A percentile compares a stretch with the other conserved stretches of the same genome.
Evolutionary conservation across 2,113 vertebrate species (phyloP).

Genomic region (Pantherophis guttatus): DNA sequence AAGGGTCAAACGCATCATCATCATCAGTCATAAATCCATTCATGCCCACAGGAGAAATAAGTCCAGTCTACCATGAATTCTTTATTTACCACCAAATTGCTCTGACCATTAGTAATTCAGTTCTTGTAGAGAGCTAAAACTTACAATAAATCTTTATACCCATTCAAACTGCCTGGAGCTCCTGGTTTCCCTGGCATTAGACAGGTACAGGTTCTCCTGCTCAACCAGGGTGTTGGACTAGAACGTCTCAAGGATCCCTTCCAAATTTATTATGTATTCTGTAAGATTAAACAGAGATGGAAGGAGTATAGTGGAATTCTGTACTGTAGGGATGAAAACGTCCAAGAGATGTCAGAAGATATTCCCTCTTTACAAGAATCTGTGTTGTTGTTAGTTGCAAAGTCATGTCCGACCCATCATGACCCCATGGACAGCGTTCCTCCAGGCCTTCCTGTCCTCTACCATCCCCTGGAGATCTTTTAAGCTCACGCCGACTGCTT

Average conservation of each 20-base stretch:
- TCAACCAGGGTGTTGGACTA: neutral
- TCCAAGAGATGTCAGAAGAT: neutral
- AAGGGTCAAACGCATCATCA: neutral
- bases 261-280: neutral
- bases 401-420: too few relatives aligned
- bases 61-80: neutral
- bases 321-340: neutral
- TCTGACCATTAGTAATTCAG: neutral
- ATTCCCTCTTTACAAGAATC: neutral
- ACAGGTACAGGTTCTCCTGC: neutral
- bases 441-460: too few relatives aligned
- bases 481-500: too few relatives aligned
- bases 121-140: neutral
- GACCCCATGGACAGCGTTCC: too few relatives aligned
- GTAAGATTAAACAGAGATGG: neutral
- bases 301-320: neutral
- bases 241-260: neutral
- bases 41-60: neutral
- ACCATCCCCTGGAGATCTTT: too few relatives aligned
- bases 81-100: neutral
- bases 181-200: neutral
- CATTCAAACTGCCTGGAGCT: neutral
- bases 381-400: too few relatives aligned
- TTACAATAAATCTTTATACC: neutral
- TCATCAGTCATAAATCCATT: neutral